Percentiles rank a stretch among this genome's conserved stretches.
Evolutionary conservation across 1,140 invertebrate species (phyloP).

Genomic region (Belonocnema kinseyi): DNA sequence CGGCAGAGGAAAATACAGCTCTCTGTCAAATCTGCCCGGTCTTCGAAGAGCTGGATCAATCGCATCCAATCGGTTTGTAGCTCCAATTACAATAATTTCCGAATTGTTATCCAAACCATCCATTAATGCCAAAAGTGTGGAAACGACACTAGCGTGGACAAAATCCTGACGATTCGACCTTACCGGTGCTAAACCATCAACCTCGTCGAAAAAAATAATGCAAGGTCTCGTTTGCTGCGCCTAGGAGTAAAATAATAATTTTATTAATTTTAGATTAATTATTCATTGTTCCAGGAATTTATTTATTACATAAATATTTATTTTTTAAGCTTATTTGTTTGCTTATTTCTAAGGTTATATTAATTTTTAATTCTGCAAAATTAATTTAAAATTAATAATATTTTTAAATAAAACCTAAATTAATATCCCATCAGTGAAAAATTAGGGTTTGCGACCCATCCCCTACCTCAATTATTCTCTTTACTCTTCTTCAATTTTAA

Average conservation of each 20-base stretch:
- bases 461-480: too few species aligned
- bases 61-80: slow-evolving; percentile 84
- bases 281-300: too few species aligned
- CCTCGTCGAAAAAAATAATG: slow-evolving; percentile 87
- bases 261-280: neutral
- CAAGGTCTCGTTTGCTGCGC: slow-evolving; percentile 83
- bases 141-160: slow-evolving; percentile 78
- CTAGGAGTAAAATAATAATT: slow-evolving; percentile 62
- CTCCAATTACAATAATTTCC: slow-evolving; percentile 84
- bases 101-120: slow-evolving; percentile 81
- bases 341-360: too few species aligned
- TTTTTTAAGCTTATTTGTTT: too few species aligned
- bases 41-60: slow-evolving; percentile 85
- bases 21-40: slow-evolving; percentile 82
- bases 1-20: slow-evolving; percentile 73
- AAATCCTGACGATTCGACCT: slow-evolving; percentile 81
- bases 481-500: too few species aligned
- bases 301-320: too few species aligned
- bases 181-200: slow-evolving; percentile 83
- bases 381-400: too few species aligned
- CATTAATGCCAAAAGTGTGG: slow-evolving; percentile 84
- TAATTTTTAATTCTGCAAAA: too few species aligned
- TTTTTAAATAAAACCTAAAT: too few species aligned
- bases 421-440: too few species aligned
- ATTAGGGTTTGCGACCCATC: too few species aligned